A percentile compares a stretch with the other conserved stretches of the same genome.
Evolutionary conservation across 2,888 invertebrate species (phyloP).

Genomic region (Ennomos quercinarius): DNA sequence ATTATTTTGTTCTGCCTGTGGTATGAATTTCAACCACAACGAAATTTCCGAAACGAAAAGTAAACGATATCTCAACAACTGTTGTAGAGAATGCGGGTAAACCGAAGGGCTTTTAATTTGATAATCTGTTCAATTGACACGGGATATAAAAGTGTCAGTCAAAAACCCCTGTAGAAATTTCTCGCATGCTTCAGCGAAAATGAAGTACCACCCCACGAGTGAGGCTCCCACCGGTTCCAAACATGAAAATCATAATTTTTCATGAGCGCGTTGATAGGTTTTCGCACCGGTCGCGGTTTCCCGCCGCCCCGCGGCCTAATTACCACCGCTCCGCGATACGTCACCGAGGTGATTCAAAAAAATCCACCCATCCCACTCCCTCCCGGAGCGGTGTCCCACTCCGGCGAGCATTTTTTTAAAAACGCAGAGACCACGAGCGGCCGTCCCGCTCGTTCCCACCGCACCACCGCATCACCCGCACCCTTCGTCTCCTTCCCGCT

Average conservation of each 20-base stretch:
- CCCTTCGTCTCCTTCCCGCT: slow-evolving; percentile 86
- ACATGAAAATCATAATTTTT: slow-evolving; percentile 84
- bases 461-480: slow-evolving; percentile 72
- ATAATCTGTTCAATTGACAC: slow-evolving; percentile 41
- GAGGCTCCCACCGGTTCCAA: slow-evolving; percentile 58
- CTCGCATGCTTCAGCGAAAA: slow-evolving; percentile 63
- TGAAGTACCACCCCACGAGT: slow-evolving; percentile 71
- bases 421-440: slow-evolving; percentile 82
- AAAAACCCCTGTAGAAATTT: slow-evolving; percentile 59
- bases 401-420: slow-evolving; percentile 82
- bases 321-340: slow-evolving; percentile 82
- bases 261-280: slow-evolving; percentile 85
- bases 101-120: slow-evolving; percentile 22
- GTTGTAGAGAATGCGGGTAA: slow-evolving; percentile 8
- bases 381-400: slow-evolving; percentile 72
- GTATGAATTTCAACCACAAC: background rate
- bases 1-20: slow-evolving; percentile 1
- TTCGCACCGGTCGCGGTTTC: slow-evolving; percentile 82
- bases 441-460: slow-evolving; percentile 82
- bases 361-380: slow-evolving; percentile 80
- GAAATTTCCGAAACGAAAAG: background rate
- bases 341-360: slow-evolving; percentile 83
- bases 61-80: background rate
- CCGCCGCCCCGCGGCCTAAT: slow-evolving; percentile 85
- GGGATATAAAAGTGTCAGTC: slow-evolving; percentile 56